Evolutionary conservation across 2,797 vertebrate species (phyloP), one percentile per base, ranked within the genome.

Genomic region (Tauraco hartlaubi): DNA sequence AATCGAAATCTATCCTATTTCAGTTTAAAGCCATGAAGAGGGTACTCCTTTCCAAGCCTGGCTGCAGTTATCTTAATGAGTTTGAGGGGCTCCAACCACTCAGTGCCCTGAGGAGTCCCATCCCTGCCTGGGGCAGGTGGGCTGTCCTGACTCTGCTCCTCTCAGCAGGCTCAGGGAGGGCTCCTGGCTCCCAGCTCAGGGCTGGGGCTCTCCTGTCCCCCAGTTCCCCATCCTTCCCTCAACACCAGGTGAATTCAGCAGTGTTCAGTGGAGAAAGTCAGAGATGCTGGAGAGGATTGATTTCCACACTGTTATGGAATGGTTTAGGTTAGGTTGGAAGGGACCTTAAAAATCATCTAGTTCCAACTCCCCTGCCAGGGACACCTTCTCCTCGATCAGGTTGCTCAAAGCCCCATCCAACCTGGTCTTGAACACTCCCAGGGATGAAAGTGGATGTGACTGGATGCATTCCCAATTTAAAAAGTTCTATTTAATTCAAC

Each of bases 141-240:
- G 13, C 23, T 58, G 29, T 9, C 59, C 28, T 54, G 25, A 8
- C 59, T 76, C 64, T 5, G 2, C 37, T 72, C 18, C 51, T 49
- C 51, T 44, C 0, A 0, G 16, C 12, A 17, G 44, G 43, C 9
- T 4, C 1, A 1, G 9, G 37, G 20, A 39, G 17, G 64, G 21
- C 23, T 88, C 52, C 59, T n/a, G 33, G 17, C 72, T 66, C 68
- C n/a, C 18, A 11, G 3, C 0, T n/a, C 61, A 14, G 39, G 41
- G 31, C 49, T 83, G 48, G 44, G 35, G 22, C 8, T 64, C 46
- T 85, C 39, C 21, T 67, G 31, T 6, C 15, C 4, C 4, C 9
- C 0, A 0, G 11, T 19, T 10, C 54, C 8, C 33, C 3, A 3
- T 18, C 52, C 54, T 19, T 59, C 41, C 56, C 48, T 58, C 48